Percentiles rank a stretch among this genome's conserved stretches.
Evolutionary conservation across 2,113 vertebrate genomes (phyloP).

Genomic region (Polyodon spathula): DNA sequence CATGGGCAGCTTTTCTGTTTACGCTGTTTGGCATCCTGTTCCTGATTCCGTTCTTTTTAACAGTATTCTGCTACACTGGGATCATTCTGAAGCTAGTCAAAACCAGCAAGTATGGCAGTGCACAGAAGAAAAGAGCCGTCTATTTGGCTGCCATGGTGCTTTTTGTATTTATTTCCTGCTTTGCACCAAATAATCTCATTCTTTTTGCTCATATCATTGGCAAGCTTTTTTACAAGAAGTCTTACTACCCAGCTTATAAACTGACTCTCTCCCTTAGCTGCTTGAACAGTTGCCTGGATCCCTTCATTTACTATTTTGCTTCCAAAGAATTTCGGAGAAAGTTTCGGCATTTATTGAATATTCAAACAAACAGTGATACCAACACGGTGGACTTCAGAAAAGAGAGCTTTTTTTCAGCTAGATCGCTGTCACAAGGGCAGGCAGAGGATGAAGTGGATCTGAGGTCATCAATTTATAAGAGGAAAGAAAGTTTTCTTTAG

Average conservation of each 20-base stretch:
- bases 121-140: conserved; percentile 62
- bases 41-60: conserved; percentile 73
- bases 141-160: conserved; percentile 64
- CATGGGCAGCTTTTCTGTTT: conserved; percentile 75
- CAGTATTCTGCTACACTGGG: conserved; percentile 70
- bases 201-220: conserved; percentile 64
- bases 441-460: conserved; percentile 13
- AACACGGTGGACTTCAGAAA: conserved; percentile 34
- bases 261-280: conserved; percentile 77
- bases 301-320: conserved; percentile 91
- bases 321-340: conserved; percentile 79
- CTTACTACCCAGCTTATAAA: conserved; percentile 77
- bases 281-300: conserved; percentile 84
- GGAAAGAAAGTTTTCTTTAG: not conserved
- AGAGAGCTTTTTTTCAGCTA: conserved; percentile 56
- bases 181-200: conserved; percentile 80
- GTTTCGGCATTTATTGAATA: conserved; percentile 49
- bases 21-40: conserved; percentile 58
- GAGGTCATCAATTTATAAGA: not conserved
- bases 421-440: conserved; percentile 32
- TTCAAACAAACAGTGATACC: conserved; percentile 26
- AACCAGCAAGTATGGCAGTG: conserved; percentile 25
- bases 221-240: conserved; percentile 48
- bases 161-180: conserved; percentile 71
- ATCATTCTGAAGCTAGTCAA: conserved; percentile 65